Percentiles rank a stretch among this genome's conserved stretches.
Conservation (phyloP, 2,113 vertebrate species). For the Copsychus sechellarum region DNA sequence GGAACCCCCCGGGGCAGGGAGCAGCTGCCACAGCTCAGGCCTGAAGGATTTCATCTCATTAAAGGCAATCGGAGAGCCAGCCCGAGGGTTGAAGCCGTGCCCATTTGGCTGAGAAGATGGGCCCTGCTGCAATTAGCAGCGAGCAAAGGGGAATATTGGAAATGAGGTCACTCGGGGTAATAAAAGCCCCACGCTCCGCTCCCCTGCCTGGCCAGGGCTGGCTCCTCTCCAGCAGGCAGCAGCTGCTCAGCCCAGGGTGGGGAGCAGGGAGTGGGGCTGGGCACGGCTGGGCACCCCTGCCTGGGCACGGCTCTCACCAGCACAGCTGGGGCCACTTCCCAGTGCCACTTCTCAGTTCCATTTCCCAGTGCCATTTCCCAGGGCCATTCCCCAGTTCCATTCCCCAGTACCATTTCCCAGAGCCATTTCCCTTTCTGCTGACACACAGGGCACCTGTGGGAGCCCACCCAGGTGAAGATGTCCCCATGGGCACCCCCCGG, state of each 20-base stretch:
- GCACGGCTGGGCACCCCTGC: accelerated
- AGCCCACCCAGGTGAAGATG: neutral
- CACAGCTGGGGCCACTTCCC: no score
- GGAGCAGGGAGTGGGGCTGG: neutral
- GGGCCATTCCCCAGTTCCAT: no score
- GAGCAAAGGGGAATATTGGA: neutral
- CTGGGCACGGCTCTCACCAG: accelerated
- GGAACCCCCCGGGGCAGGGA: neutral
- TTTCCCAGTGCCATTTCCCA: no score
- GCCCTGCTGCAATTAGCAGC: conserved; percentile 22
- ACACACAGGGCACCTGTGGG: no score
- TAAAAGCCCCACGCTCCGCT: neutral
- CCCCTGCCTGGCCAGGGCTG: neutral
- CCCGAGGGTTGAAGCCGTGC: neutral
- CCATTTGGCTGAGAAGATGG: conserved; percentile 9
- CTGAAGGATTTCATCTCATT: conserved; percentile 15
- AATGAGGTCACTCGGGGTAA: conserved; percentile 48
- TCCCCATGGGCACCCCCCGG: accelerated
- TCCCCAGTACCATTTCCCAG: no score
- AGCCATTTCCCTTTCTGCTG: no score
- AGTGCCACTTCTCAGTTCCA: no score
- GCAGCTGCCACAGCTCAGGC: neutral
- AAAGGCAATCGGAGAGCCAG: conserved; percentile 25
- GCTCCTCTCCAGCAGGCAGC: neutral
- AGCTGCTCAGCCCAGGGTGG: neutral